Base-by-base conservation (phyloP, 2,113 vertebrate genomes). In the Lathamus discolor region DNA sequence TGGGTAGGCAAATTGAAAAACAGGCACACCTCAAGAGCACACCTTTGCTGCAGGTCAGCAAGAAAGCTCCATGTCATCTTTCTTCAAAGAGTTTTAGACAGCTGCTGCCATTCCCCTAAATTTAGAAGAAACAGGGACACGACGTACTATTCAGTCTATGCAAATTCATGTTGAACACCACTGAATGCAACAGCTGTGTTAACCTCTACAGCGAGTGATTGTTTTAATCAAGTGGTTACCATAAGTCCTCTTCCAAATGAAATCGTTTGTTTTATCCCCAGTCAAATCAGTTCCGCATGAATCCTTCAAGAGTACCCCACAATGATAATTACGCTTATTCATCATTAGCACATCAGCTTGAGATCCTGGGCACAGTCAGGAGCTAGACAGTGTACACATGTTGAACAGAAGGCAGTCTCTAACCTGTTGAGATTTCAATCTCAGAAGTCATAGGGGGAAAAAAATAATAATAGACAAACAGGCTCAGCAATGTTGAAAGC, bases 401-500 rank as follows among this genome's bases (percentile, higher is more conserved):
- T 43, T 91, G 46, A 91, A 76, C 25, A 72, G 59, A 64, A 94
- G 31, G 46, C 55, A 75, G 29, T 80, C 23, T 46, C 48, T 95
- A 69, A 44, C 43, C 37, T 93, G 62, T 29, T 67, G 61, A 94
- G 90, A 93, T 86, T 84, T 29, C 83, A 79, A 88, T 89, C 95
- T 86, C 44, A 39, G 64, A 95, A 95, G 75, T 80, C 67, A 74
- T 28, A 18, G 44, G 52, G 33, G n/a, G 3, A 13, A 72, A 68
- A 70, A 57, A 62, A 78, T 37, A 28, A 68, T 93, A 93, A 95
- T 51, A 95, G 88, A 79, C 70, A 95, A 95, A 93, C 88, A 94
- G 70, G 82, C 88, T 95, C 52, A 73, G 85, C 73, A 85, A 93
- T 51, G 89, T 86, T 94, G 94, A 96, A 94, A 95, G 88, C 90